Conservation (phyloP, 2,797 vertebrate genomes). For the Acipenser oxyrinchus region DNA sequence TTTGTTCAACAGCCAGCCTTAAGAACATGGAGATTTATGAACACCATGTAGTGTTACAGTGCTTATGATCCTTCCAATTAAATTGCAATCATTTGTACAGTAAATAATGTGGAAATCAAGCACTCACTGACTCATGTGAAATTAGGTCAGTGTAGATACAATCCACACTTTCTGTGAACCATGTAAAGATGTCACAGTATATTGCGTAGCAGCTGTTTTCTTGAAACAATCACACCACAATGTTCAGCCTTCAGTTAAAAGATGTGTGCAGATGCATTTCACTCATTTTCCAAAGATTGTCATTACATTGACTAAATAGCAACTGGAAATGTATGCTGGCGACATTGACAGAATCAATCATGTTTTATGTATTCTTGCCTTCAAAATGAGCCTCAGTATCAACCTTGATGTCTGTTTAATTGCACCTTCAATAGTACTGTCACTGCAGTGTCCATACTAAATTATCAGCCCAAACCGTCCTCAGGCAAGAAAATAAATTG, state of each 20-base stretch:
- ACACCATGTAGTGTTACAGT: too few relatives aligned
- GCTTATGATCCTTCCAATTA: too few relatives aligned
- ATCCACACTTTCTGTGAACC: too few relatives aligned
- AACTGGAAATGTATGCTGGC: not conserved
- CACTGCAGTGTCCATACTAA: not conserved
- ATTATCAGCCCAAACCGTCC: not conserved
- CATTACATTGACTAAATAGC: constrained; percentile 6
- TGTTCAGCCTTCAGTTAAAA: not conserved
- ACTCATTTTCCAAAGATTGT: not conserved
- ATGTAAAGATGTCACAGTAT: too few relatives aligned
- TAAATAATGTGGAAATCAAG: too few relatives aligned
- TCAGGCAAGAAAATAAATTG: too few relatives aligned
- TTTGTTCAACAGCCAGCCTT: too few relatives aligned
- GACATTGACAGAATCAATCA: not conserved
- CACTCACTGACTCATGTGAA: too few relatives aligned
- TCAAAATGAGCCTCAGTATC: not conserved
- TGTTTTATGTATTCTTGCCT: not conserved
- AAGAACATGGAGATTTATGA: too few relatives aligned
- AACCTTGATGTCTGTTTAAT: not conserved
- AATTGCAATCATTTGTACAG: too few relatives aligned
- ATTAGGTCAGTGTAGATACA: too few relatives aligned
- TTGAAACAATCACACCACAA: not conserved
- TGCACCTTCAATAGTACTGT: not conserved
- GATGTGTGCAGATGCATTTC: not conserved
- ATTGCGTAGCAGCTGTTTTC: too few relatives aligned